Evolutionary conservation across 2,113 vertebrate genomes (phyloP).

Genomic region (Leuciscus idus): DNA sequence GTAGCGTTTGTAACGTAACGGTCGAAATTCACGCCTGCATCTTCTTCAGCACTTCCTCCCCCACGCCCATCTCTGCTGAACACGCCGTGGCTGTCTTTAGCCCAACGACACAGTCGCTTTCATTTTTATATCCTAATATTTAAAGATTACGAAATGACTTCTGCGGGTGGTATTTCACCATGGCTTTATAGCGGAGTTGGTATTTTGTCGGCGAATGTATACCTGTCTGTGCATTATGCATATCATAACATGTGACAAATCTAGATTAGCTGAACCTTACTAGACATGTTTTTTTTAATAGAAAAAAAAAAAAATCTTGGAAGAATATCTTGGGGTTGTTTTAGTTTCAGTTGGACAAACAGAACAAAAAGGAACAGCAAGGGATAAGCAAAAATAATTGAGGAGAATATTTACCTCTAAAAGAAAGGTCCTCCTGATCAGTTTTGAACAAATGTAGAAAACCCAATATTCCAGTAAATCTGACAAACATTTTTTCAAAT

Average conservation of each 20-base stretch:
- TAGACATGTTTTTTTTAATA: not conserved
- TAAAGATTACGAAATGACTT: not conserved
- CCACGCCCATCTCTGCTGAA: constrained; percentile 43
- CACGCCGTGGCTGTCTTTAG: constrained; percentile 7
- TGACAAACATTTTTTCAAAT: not conserved
- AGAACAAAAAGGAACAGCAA: not conserved
- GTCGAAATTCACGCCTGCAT: constrained; percentile 19
- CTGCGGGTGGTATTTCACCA: not conserved
- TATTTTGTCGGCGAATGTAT: not conserved
- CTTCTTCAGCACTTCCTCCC: constrained; percentile 41
- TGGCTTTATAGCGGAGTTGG: not conserved
- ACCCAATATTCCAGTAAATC: not conserved
- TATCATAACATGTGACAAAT: not conserved
- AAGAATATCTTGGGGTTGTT: not conserved
- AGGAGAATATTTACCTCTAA: not conserved
- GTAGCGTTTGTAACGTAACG: not conserved
- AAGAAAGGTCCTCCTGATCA: not conserved
- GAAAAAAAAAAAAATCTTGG: not conserved
- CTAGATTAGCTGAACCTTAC: not conserved
- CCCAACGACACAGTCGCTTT: not conserved
- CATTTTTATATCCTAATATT: not conserved
- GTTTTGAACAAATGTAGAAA: not conserved
- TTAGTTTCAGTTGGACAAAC: not conserved
- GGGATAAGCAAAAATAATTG: not conserved
- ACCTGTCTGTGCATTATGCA: not conserved